Conservation (phyloP, 2,113 vertebrate species). For the Seriola aureovittata region DNA sequence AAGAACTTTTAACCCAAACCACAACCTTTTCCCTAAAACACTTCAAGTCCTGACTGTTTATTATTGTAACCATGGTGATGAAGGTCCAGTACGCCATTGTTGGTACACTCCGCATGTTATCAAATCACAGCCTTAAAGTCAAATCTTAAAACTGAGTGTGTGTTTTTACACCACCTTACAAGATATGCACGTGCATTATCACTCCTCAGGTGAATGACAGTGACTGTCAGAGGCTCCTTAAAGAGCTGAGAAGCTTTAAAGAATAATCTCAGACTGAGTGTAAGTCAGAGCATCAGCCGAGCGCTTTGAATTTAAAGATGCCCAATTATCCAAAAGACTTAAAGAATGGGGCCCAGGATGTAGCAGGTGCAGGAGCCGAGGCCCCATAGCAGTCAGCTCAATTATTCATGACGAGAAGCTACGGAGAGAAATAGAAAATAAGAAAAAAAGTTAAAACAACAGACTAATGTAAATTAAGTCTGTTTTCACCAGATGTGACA, state of each 20-base stretch:
- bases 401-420: background rate
- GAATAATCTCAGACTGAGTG: background rate
- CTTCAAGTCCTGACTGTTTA: too few species aligned
- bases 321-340: background rate
- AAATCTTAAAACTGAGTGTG: background rate
- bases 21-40: too few species aligned
- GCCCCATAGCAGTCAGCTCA: too few species aligned
- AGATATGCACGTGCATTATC: background rate
- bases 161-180: background rate
- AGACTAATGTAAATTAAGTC: background rate
- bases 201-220: background rate
- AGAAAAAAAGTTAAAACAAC: too few species aligned
- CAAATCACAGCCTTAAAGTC: too few species aligned
- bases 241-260: background rate
- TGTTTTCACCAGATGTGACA: constrained; percentile 11
- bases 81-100: too few species aligned
- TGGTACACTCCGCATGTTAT: too few species aligned
- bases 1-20: too few species aligned
- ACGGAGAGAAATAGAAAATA: background rate
- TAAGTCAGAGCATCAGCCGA: background rate
- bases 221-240: background rate
- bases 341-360: background rate
- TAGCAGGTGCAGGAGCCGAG: background rate
- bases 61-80: too few species aligned
- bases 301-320: constrained; percentile 15